These are phyloP conservation scores for Caiman crocodilus DNA, from an alignment of 2,797 vertebrate species.

Conservation along the genomic window DNA sequence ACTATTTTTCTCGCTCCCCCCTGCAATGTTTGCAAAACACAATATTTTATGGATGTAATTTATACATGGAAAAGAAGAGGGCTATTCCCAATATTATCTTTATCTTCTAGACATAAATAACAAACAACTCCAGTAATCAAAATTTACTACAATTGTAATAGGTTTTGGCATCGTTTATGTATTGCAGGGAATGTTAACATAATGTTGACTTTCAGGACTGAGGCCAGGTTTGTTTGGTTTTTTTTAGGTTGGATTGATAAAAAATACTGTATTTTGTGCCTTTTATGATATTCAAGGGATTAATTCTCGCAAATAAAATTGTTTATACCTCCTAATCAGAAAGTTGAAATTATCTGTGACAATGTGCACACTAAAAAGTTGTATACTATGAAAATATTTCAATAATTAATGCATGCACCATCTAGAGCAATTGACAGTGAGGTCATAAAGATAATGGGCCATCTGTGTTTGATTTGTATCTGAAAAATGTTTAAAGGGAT, in stretches of 20 bases:
- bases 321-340: constrained; percentile 76
- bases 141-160: constrained; percentile 79
- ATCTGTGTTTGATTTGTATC: constrained; percentile 85
- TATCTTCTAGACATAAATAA: constrained; percentile 78
- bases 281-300: constrained; percentile 74
- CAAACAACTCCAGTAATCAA: constrained; percentile 78
- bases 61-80: constrained; percentile 66
- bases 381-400: constrained; percentile 83
- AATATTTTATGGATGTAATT: constrained; percentile 73
- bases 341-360: constrained; percentile 81
- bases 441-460: constrained; percentile 82
- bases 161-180: constrained; percentile 78
- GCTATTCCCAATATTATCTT: constrained; percentile 77
- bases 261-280: constrained; percentile 35
- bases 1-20: not conserved
- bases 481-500: constrained; percentile 81
- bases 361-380: constrained; percentile 77
- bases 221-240: constrained; percentile 46
- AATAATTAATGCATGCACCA: constrained; percentile 84
- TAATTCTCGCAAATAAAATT: constrained; percentile 78
- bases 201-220: constrained; percentile 64
- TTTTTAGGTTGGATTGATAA: not conserved
- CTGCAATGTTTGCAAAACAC: constrained; percentile 58
- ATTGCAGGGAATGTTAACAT: constrained; percentile 63
- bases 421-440: constrained; percentile 83